Evolutionary conservation across 2,888 invertebrate species (phyloP).

Genomic region (Diogma glabrata): DNA sequence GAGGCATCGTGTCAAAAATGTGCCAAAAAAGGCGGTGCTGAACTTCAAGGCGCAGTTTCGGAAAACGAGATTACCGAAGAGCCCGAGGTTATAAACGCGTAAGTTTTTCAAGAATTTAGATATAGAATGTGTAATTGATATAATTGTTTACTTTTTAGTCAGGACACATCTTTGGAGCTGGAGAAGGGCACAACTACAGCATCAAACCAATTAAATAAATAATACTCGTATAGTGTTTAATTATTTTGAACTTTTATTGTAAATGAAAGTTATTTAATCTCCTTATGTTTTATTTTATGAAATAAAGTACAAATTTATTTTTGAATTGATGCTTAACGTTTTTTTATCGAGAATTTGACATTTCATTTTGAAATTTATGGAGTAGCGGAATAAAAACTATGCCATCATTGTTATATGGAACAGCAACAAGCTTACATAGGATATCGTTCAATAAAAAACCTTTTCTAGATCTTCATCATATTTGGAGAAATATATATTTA

Average conservation of each 20-base stretch:
- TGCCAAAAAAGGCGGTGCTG: too few species aligned
- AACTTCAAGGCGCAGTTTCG: neutral
- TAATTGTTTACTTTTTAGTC: neutral
- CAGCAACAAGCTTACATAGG: neutral
- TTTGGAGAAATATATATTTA: neutral
- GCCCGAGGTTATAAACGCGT: neutral
- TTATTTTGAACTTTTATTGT: constrained; percentile 2
- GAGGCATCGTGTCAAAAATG: neutral
- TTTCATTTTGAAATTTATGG: neutral
- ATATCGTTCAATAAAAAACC: neutral
- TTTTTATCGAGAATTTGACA: neutral
- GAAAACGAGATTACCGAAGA: neutral
- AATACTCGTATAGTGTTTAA: neutral
- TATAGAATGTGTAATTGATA: neutral
- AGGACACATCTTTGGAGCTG: neutral
- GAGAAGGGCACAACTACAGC: neutral
- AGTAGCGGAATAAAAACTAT: neutral
- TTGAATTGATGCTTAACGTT: neutral
- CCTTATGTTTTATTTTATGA: too few species aligned
- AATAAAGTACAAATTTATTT: neutral
- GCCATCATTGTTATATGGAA: neutral
- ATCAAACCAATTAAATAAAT: neutral
- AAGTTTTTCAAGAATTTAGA: neutral
- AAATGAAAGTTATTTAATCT: neutral
- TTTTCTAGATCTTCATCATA: neutral